These are phyloP conservation scores for Chauna torquata DNA, from an alignment of 2,113 vertebrate genomes.

Conservation along the genomic window DNA sequence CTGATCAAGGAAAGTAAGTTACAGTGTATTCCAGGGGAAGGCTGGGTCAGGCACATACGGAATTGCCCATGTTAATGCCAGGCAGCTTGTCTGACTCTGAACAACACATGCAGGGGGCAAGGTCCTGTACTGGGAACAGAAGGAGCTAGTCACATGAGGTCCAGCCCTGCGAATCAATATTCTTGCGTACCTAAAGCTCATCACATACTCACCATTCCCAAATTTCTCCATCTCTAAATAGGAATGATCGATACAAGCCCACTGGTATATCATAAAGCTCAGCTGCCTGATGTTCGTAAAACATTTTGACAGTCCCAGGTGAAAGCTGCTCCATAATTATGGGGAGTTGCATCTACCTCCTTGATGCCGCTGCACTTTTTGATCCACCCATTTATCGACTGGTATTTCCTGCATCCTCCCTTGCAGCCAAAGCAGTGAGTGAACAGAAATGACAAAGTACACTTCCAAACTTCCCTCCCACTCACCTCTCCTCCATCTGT, in stretches of 20 bases:
- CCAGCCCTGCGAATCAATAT: background rate
- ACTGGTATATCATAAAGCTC: background rate
- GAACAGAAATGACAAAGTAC: constrained; percentile 31
- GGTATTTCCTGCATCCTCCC: background rate
- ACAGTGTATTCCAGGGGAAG: background rate
- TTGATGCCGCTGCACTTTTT: background rate
- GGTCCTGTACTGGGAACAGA: background rate
- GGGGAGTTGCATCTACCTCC: background rate
- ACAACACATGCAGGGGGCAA: background rate
- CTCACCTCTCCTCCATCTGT: constrained; percentile 63
- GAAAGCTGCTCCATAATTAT: background rate
- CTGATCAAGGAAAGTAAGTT: background rate
- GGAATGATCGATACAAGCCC: background rate
- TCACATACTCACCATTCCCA: background rate
- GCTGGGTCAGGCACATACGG: background rate
- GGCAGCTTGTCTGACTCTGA: background rate
- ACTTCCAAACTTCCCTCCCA: constrained; percentile 61
- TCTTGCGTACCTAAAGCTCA: background rate
- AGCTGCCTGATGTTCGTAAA: background rate
- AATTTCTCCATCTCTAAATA: background rate
- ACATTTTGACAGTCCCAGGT: background rate
- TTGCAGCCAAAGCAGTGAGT: constrained; percentile 18
- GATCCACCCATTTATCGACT: background rate
- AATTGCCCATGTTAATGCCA: background rate
- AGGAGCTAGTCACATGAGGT: background rate